Evolutionary conservation across 2,113 vertebrate species (phyloP), one percentile per base, ranked within the genome.

Genomic region (Toxostoma redivivum): DNA sequence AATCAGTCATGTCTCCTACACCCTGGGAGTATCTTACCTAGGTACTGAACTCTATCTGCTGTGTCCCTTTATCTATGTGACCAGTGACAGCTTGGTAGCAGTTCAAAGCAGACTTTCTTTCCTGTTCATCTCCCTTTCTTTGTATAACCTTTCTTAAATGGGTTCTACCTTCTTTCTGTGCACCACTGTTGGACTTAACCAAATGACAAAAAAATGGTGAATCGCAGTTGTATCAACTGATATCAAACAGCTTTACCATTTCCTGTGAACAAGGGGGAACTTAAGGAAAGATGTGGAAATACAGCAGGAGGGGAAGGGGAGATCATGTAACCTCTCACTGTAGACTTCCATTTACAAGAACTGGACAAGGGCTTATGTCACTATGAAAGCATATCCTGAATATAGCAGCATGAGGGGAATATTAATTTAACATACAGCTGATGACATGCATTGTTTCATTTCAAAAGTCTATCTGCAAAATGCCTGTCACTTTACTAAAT

Each of bases 401-500:
- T 72, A 31, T 10, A 76, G 54, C 42, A 88, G 27, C n/a, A 7
- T 38, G 35, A 66, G 35, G 17, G n/a, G 33, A 88, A 60, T 45
- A 44, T 51, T 81, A 22, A 64, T 78, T 95, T 86, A 65, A 94
- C 53, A 61, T 88, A 86, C 22, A 73, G 3, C 71, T 88, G 78
- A 56, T 73, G 27, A 35, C 12, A 11, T 37, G 22, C 51, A 38
- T 90, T 88, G 48, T 72, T 92, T 97, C 19, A 51, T 92, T 94
- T 78, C 91, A 92, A 4, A 83, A 94, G 65, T 45, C 45, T 82
- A n/a, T 81, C 60, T 94, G 72, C 31, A 67, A 44, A 88, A 93
- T 14, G 7, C 79, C 58, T 90, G 56, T 81, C 83, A 92, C 67
- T 95, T 94, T 83, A 71, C 69, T 88, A 92, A 94, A 86, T 83